Conservation (phyloP, 2,797 vertebrate species). For the Rousettus madagascariensis region DNA sequence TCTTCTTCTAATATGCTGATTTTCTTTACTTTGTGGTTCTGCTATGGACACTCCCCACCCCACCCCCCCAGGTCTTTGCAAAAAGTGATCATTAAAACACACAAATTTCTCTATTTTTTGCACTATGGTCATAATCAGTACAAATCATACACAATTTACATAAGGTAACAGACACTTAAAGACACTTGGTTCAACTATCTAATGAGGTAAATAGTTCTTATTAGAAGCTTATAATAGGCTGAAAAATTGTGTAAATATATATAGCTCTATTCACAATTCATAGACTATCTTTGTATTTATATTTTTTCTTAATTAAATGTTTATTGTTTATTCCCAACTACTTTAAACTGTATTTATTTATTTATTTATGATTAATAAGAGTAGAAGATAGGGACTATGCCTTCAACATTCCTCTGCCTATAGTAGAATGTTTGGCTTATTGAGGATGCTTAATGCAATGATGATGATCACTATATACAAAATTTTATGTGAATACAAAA, state of each 20-base stretch:
- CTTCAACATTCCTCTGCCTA: background rate
- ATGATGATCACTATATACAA: background rate
- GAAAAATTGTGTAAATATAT: background rate
- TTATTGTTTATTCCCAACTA: background rate
- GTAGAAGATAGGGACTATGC: background rate
- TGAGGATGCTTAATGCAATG: background rate
- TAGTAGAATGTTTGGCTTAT: background rate
- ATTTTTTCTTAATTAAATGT: background rate
- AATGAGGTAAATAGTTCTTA: background rate
- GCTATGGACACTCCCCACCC: background rate
- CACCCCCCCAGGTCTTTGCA: background rate
- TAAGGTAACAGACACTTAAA: background rate
- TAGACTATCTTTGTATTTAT: background rate
- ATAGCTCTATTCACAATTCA: background rate
- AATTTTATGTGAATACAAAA: slow-evolving; percentile 29
- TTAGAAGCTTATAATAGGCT: background rate
- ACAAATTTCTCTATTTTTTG: background rate
- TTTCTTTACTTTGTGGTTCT: background rate
- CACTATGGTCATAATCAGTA: background rate
- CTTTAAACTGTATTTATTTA: background rate
- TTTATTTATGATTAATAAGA: background rate
- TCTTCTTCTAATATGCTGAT: background rate
- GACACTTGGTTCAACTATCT: background rate
- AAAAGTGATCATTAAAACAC: background rate
- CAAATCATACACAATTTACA: background rate